Evolutionary conservation across 2,888 invertebrate species (phyloP), one percentile per base, ranked within the genome.

Genomic region (Lasioglossum figueresi): DNA sequence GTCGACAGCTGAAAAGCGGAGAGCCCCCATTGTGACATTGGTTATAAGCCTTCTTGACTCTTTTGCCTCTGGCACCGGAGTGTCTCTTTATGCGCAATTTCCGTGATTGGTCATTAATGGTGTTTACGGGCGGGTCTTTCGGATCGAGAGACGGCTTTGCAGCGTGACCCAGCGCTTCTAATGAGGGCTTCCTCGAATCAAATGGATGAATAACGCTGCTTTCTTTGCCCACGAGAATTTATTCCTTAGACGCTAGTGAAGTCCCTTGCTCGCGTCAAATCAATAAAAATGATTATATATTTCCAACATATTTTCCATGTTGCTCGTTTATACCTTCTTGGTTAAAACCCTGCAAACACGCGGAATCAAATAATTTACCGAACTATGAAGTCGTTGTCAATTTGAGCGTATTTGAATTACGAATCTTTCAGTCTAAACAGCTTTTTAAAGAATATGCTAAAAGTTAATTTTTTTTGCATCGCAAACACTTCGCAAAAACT

Each of bases 21-120:
- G 72, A 34, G 66, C 66, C 79, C 63, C 66, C 73, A 66, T 74
- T 66, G 66, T 45, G 73, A 79, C 74, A 79, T n/a, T 52, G 66
- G 66, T 79, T 74, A 79, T 79, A 74, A 74, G 79, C 48, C 66
- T 40, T 74, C 73, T 79, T 66, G 63, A 79, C 66, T 74, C 27
- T 31, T 34, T 10, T 23, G 4, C 37, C 68, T 12, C 23, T 40
- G 34, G 48, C 34, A 8, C 4, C 27, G n/a, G 48, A 63, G 73
- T 43, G 72, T 34, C 72, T 34, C 34, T 72, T 72, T 45, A 79
- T 16, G 48, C 79, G 66, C 48, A 27, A n/a, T 45, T 79, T 48
- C 45, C 59, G 23, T 45, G 59, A 74, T 74, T 66, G 79, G 59
- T 79, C 72, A 74, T 73, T 79, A 74, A 74, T 31, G 63, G 79